Base-by-base conservation (phyloP, 1,140 invertebrate species). In the Drosophila kurseongensis region DNA sequence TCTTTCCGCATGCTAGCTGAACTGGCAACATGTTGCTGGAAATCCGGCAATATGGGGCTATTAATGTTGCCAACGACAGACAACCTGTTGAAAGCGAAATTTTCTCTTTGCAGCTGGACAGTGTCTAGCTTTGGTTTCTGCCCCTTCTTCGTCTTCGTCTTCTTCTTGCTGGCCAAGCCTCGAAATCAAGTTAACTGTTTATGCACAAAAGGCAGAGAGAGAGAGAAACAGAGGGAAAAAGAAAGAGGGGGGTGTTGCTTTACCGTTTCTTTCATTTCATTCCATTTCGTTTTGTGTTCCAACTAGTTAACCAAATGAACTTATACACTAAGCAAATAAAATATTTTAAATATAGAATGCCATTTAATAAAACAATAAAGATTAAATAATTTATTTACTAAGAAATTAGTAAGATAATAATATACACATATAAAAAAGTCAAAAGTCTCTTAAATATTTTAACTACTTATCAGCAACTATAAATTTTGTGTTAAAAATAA, bases 31-130 rank as follows among this genome's bases (percentile, higher is more conserved):
- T 84, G 80, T 82, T 81, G 78, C 79, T 67, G 44, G 14, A 7
- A 23, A 62, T 67, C 35, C n/a, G 23, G 71, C 78, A 78, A 80
- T 72, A 66, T 75, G 56, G 35, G 36, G 35, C 52, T 47, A 12
- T 40, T 67, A 66, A 62, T 77, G 52, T 75, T 54, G 38, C 48
- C n/a, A 23, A 41, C 83, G 78, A 78, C 86, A 92, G 78, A 78
- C 86, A 92, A 92, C 90, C 91, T 92, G 91, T 92, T 91, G 91
- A 92, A 92, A 92, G 91, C 90, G 91, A 92, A 92, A 92, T 90
- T 92, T 78, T 79, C 52, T 69, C 63, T 77, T 82, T 44, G 18
- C 48, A 51, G 69, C 74, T 86, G 82, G 78, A 83, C 80, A 84
- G 66, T 68, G 76, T 84, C 66, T 88, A 78, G 74, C 56, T 79